phyloP scores from a whole-genome alignment of 2,888 invertebrate genomes.

The Pseudolycoriella hygida region DNA sequence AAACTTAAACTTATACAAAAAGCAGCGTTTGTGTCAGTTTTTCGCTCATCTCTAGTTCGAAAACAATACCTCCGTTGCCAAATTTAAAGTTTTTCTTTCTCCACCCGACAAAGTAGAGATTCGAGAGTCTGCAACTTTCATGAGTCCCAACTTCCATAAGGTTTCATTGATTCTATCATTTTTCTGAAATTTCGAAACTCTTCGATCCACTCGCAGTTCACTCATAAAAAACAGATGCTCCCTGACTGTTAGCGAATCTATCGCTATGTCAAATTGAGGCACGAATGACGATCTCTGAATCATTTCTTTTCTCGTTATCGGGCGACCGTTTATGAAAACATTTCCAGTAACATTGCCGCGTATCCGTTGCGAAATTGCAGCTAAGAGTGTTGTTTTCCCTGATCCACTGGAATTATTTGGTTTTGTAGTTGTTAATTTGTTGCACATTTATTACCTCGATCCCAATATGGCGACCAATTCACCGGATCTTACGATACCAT shows the following conservation, averaged over 20 bases:
- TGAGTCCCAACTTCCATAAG: constrained; percentile 45
- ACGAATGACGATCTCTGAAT: constrained; percentile 67
- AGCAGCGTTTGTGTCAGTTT: too few species aligned
- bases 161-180: constrained; percentile 21
- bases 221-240: constrained; percentile 79
- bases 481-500: constrained; percentile 47
- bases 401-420: constrained; percentile 38
- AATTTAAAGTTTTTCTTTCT: constrained; percentile 66
- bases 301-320: constrained; percentile 44
- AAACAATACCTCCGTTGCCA: constrained; percentile 81
- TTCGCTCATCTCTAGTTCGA: too few species aligned
- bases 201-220: constrained; percentile 53
- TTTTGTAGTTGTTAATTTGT: not conserved
- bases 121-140: constrained; percentile 49
- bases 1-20: too few species aligned
- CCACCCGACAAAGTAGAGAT: constrained; percentile 74
- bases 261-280: constrained; percentile 68
- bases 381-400: constrained; percentile 57
- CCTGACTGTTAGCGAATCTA: constrained; percentile 56
- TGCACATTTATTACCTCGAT: constrained; percentile 33
- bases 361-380: constrained; percentile 52
- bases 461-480: constrained; percentile 60
- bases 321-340: constrained; percentile 48
- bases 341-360: constrained; percentile 50
- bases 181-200: constrained; percentile 27